Evolutionary conservation across 2,113 vertebrate species (phyloP), one percentile per base, ranked within the genome.

Genomic region (Tichodroma muraria): DNA sequence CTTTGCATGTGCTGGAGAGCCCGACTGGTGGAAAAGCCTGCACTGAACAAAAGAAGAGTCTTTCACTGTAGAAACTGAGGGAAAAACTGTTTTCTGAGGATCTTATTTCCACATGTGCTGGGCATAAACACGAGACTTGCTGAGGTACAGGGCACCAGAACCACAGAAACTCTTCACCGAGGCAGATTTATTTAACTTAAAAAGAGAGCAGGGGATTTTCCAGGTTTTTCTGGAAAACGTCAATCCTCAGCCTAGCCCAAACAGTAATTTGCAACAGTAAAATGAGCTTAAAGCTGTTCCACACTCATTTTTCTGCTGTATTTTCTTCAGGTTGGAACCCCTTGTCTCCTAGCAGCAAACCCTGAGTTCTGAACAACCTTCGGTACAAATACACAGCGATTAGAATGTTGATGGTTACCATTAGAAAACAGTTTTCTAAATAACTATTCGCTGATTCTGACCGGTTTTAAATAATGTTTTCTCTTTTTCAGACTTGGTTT

Each of bases 401-500:
- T 65, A 70, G 22, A 50, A 70, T 66, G n/a, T 22, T 85, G 70
- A 47, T 45, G 15, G 52, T n/a, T 70, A 8, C 11, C 18, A 45
- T 50, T 57, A 71, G 40, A 57, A 90, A 84, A 30, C 11, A 38
- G 5, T 83, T 92, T 81, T 61, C 23, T 75, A 35, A 91, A 33
- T 44, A 85, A 47, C 24, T 70, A 4, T 66, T 91, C 84, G 56
- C 23, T 94, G 38, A 33, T 60, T 53, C 10, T 54, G 66, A 87
- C 77, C 3, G 2, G 8, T 52, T 85, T 61, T 76, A 85, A 93
- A 40, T 33, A 24, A 68, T 17, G 3, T 78, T 91, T 83, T 37
- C 14, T 77, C 0, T 89, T 81, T 97, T 97, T 73, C 97, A 99
- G 99, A 99, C 98, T 37, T 97, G 98, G 93, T 98, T 99, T 97